A percentile compares a stretch with the other conserved stretches of the same genome.
Evolutionary conservation across 1,140 invertebrate genomes (phyloP).

Genomic region (Camponotus floridanus): DNA sequence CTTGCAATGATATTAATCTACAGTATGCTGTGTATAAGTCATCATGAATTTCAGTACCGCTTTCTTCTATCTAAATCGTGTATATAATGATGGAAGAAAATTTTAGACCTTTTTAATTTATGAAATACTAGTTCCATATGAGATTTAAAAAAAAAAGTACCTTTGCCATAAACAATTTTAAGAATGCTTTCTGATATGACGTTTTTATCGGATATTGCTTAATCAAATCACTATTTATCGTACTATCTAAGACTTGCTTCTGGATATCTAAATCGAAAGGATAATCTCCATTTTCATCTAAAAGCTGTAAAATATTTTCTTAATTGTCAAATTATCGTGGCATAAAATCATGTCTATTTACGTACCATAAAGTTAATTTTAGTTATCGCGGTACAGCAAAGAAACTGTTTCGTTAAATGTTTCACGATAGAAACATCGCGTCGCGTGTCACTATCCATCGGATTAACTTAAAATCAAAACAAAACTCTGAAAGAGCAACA

Average conservation of each 20-base stretch:
- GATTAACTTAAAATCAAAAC: not conserved
- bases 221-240: conserved; percentile 81
- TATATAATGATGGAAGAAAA: conserved; percentile 22
- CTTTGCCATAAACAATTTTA: conserved; percentile 84
- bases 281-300: conserved; percentile 30
- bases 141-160: conserved; percentile 60
- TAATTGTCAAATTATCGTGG: not conserved
- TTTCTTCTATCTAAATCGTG: conserved; percentile 80
- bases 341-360: conserved; percentile 26
- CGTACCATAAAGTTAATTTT: conserved; percentile 81
- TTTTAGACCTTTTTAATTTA: not conserved
- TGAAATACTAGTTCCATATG: not conserved
- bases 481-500: too few species aligned
- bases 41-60: conserved; percentile 82
- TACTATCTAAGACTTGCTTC: conserved; percentile 81
- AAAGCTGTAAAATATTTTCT: conserved; percentile 9
- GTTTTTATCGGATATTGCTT: conserved; percentile 84
- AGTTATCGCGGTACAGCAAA: conserved; percentile 81
- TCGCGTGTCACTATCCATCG: not conserved
- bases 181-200: conserved; percentile 85
- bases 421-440: not conserved
- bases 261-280: conserved; percentile 76
- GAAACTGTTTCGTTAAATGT: conserved; percentile 79
- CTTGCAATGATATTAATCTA: conserved; percentile 77
- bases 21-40: conserved; percentile 84